phyloP scores from a whole-genome alignment of 2,888 invertebrate species.

The Drosophila barbarae region DNA sequence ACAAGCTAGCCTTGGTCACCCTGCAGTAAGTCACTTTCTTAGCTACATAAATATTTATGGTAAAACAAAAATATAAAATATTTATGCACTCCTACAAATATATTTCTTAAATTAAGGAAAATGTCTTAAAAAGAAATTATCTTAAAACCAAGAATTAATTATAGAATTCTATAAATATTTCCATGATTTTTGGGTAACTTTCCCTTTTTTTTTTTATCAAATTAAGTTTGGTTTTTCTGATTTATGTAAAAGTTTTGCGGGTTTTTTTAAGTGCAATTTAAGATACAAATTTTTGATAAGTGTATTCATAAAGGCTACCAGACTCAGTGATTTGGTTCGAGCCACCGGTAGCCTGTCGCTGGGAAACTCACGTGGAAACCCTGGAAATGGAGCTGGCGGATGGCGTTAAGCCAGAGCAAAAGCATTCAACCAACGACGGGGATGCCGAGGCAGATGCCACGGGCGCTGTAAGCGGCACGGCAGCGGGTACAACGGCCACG shows the following conservation, averaged over 20 bases:
- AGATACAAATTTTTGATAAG: no score
- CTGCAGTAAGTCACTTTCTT: constrained; percentile 82
- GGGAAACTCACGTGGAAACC: constrained; percentile 81
- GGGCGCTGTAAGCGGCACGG: constrained; percentile 19
- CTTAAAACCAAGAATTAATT: no score
- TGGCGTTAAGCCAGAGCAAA: constrained; percentile 46
- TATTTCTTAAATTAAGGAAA: no score
- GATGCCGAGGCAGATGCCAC: constrained; percentile 13
- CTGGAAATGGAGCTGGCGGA: constrained; percentile 77
- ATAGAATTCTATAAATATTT: no score
- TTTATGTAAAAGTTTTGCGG: no score
- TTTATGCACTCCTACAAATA: no score
- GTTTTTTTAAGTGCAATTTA: no score
- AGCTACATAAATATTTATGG: background rate
- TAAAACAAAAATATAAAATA: background rate
- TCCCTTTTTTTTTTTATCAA: no score
- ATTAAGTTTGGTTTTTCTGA: no score
- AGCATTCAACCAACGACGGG: constrained; percentile 4
- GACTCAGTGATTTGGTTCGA: constrained; percentile 88
- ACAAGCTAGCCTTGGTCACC: constrained; percentile 85
- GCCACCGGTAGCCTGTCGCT: constrained; percentile 87
- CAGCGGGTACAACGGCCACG: constrained; percentile 61
- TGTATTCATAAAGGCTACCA: constrained; percentile 81
- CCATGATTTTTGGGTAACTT: no score
- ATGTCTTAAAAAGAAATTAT: no score